These are phyloP conservation scores for Samia ricini DNA, from an alignment of 1,140 invertebrate genomes.

Conservation along the genomic window DNA sequence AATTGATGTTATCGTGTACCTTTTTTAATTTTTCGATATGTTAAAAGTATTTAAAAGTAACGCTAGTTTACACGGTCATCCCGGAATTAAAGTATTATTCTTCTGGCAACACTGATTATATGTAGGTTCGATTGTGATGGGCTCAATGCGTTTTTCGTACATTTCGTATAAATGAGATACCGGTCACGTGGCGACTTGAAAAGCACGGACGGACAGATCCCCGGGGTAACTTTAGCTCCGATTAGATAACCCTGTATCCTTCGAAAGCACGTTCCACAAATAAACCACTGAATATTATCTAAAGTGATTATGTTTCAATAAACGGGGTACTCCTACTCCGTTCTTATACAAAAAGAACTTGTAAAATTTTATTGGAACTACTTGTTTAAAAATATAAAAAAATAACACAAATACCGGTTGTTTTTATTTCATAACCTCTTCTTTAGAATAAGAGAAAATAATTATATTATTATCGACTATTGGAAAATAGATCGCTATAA, in stretches of 20 bases:
- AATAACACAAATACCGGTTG: constrained; percentile 25
- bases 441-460: neutral
- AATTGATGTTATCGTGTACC: too few species aligned
- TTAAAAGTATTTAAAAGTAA: too few species aligned
- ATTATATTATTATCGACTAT: too few species aligned
- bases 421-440: neutral
- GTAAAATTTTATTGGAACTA: constrained; percentile 76
- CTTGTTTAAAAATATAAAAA: constrained; percentile 72
- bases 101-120: neutral
- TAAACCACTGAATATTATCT: constrained; percentile 57
- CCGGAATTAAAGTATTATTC: neutral
- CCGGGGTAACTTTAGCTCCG: constrained; percentile 23
- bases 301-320: constrained; percentile 60
- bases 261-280: constrained; percentile 64
- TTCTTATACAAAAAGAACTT: constrained; percentile 73
- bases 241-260: constrained; percentile 55
- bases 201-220: constrained; percentile 61
- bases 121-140: constrained; percentile 2
- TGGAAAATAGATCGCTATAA: too few species aligned
- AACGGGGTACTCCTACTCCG: constrained; percentile 53
- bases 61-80: too few species aligned
- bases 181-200: constrained; percentile 37
- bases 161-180: neutral
- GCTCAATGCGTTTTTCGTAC: constrained; percentile 1
- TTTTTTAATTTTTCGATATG: too few species aligned